Evolutionary conservation across 2,888 invertebrate genomes (phyloP).

Genomic region (Apotomis capreana): DNA sequence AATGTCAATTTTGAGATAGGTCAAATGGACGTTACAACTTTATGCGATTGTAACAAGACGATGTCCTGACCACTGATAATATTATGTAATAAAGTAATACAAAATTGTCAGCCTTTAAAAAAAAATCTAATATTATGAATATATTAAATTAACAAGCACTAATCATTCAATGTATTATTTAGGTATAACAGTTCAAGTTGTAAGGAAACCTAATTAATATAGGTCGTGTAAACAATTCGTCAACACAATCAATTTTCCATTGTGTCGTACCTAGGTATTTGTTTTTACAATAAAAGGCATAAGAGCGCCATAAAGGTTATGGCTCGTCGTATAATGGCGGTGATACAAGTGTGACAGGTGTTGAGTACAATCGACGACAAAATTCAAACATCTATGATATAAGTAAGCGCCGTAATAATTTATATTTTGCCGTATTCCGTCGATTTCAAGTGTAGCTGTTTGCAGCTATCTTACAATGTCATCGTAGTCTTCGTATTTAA

Average conservation of each 20-base stretch:
- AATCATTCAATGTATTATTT: not conserved
- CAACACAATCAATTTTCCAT: constrained; percentile 41
- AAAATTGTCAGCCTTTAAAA: too few species aligned
- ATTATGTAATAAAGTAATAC: too few species aligned
- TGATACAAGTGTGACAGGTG: constrained; percentile 51
- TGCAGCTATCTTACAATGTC: too few species aligned
- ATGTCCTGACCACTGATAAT: too few species aligned
- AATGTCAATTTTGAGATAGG: too few species aligned
- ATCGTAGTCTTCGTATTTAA: too few species aligned
- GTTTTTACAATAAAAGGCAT: constrained; percentile 56
- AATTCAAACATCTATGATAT: not conserved
- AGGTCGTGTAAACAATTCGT: constrained; percentile 12
- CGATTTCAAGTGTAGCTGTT: too few species aligned
- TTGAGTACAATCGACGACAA: constrained; percentile 50
- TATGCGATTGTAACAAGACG: too few species aligned
- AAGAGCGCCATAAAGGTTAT: constrained; percentile 60
- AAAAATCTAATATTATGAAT: too few species aligned
- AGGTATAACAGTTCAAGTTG: not conserved
- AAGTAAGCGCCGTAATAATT: not conserved
- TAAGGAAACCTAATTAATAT: constrained; percentile 2
- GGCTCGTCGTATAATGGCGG: constrained; percentile 55
- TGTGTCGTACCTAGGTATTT: constrained; percentile 43
- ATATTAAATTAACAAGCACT: too few species aligned
- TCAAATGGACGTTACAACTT: too few species aligned
- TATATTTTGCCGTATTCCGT: too few species aligned